Percentiles rank a stretch among this genome's conserved stretches.
These are phyloP conservation scores for Enteromius trimaculatus DNA, from an alignment of 2,797 vertebrate species.

Conservation along the genomic window DNA sequence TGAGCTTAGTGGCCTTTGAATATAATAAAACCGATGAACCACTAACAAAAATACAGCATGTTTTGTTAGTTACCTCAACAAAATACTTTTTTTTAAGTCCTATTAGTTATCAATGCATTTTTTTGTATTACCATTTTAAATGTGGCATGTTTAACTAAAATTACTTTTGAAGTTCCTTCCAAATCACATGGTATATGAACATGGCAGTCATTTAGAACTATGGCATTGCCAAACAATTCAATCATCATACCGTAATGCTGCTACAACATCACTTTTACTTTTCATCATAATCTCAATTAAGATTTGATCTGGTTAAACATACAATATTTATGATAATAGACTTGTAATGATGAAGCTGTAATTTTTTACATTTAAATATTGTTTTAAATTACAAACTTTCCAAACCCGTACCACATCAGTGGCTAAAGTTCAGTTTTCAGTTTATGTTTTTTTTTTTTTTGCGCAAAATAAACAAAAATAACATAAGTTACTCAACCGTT, in stretches of 20 bases:
- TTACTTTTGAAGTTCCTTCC: not conserved
- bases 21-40: not conserved
- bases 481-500: no score
- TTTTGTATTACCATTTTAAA: not conserved
- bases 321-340: no score
- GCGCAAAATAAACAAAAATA: no score
- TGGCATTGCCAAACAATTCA: not conserved
- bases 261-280: not conserved
- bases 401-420: no score
- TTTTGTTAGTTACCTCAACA: not conserved
- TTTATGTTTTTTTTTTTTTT: no score
- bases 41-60: not conserved
- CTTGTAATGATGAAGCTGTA: no score
- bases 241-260: not conserved
- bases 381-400: no score
- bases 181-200: not conserved
- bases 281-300: not conserved
- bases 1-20: not conserved
- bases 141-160: not conserved
- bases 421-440: no score
- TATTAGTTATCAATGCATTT: not conserved
- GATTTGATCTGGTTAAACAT: not conserved
- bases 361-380: no score
- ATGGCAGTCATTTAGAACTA: not conserved
- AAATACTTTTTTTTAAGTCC: not conserved